Conservation (phyloP, 1,140 invertebrate species). For the Linepithema humile region DNA sequence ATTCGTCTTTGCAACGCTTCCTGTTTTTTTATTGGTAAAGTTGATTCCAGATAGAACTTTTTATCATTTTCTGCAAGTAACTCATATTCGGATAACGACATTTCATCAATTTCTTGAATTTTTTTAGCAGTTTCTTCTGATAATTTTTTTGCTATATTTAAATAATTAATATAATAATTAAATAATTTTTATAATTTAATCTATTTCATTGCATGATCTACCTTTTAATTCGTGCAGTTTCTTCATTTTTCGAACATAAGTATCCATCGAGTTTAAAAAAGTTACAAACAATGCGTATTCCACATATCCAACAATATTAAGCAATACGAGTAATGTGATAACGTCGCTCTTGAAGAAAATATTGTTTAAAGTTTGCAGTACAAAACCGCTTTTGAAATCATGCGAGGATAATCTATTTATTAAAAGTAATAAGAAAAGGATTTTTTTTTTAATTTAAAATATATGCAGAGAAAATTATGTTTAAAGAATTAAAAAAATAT, state of each 20-base stretch:
- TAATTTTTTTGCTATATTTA: slow-evolving; percentile 4
- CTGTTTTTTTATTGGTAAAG: slow-evolving; percentile 58
- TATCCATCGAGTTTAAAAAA: slow-evolving; percentile 69
- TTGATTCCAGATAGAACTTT: slow-evolving; percentile 61
- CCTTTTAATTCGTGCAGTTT: slow-evolving; percentile 31
- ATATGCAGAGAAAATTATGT: neutral
- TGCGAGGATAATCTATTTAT: slow-evolving; percentile 62
- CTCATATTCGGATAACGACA: slow-evolving; percentile 72
- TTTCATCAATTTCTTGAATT: slow-evolving; percentile 68
- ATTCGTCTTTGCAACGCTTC: slow-evolving; percentile 51
- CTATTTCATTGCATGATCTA: slow-evolving; percentile 11
- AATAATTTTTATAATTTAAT: neutral
- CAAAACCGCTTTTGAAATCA: slow-evolving; percentile 72
- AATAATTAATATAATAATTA: neutral
- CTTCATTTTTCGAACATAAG: slow-evolving; percentile 37
- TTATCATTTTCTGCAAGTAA: slow-evolving; percentile 68
- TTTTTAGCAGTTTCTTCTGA: slow-evolving; percentile 21
- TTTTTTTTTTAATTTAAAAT: no score
- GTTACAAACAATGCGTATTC: slow-evolving; percentile 71
- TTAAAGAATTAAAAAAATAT: neutral
- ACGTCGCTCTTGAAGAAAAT: slow-evolving; percentile 64
- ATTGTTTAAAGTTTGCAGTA: slow-evolving; percentile 74
- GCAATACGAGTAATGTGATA: slow-evolving; percentile 56
- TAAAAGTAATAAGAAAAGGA: slow-evolving; percentile 15
- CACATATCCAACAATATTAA: slow-evolving; percentile 60